These are phyloP conservation scores for Pseudopleuronectes americanus DNA, from an alignment of 2,797 vertebrate species.

Conservation along the genomic window DNA sequence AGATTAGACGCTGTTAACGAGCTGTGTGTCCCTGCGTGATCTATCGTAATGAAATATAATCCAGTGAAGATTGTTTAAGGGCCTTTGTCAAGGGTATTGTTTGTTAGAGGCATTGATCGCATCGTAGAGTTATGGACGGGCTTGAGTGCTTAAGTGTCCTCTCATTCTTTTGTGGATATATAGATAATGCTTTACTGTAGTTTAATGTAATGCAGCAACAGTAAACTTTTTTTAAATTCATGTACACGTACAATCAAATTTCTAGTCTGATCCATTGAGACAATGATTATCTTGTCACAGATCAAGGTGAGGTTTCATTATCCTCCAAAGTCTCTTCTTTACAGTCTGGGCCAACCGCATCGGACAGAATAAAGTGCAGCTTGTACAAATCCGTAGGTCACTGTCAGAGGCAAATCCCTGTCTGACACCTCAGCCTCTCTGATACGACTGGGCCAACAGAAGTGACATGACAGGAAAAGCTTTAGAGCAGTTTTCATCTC, in stretches of 20 bases:
- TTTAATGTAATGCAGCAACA: too few relatives aligned
- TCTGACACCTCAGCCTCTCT: slow-evolving; percentile 40
- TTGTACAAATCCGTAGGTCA: background rate
- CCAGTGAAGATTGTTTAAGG: slow-evolving; percentile 37
- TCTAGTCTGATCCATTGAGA: too few relatives aligned
- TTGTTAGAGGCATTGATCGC: slow-evolving; percentile 38
- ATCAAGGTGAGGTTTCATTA: too few relatives aligned
- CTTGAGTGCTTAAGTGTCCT: background rate
- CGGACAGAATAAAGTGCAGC: too few relatives aligned
- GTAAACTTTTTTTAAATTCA: too few relatives aligned
- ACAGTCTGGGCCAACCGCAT: too few relatives aligned
- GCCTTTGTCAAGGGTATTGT: slow-evolving; percentile 36
- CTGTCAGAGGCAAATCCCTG: slow-evolving; percentile 43
- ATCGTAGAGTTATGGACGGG: slow-evolving; percentile 3
- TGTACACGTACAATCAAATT: too few relatives aligned
- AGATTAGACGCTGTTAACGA: slow-evolving; percentile 56
- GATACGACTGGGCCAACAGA: slow-evolving; percentile 27
- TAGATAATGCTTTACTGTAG: background rate
- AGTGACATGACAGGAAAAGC: background rate
- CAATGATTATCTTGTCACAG: too few relatives aligned
- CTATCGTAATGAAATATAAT: slow-evolving; percentile 61
- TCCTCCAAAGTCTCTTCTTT: too few relatives aligned
- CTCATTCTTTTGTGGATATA: background rate
- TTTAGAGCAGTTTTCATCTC: too few relatives aligned
- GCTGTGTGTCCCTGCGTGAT: slow-evolving; percentile 33